phyloP scores from a whole-genome alignment of 2,888 invertebrate genomes.

The Linnaemya vulpina region DNA sequence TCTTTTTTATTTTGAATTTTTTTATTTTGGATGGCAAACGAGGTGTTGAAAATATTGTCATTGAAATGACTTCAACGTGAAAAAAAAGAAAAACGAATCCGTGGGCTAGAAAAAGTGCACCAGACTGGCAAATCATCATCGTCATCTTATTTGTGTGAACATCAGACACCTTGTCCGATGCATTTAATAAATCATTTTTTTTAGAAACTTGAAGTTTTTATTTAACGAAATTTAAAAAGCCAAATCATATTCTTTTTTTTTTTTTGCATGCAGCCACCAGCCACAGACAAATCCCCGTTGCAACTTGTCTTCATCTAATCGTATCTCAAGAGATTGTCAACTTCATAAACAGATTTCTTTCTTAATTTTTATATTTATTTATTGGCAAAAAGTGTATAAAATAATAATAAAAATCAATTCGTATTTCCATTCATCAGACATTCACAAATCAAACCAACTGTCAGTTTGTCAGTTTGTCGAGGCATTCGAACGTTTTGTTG shows the following conservation, averaged over 20 bases:
- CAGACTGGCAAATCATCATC: conserved; percentile 54
- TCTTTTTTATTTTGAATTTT: background rate
- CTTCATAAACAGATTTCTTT: conserved; percentile 52
- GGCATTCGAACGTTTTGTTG: conserved; percentile 51
- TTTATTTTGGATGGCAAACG: background rate
- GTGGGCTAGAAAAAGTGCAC: conserved; percentile 44
- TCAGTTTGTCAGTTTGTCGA: conserved; percentile 45
- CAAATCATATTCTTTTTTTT: conserved; percentile 1
- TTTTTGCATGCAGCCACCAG: background rate
- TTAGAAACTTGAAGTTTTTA: conserved; percentile 28
- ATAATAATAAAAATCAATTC: background rate
- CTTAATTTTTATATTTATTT: conserved; percentile 18
- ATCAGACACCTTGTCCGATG: conserved; percentile 52
- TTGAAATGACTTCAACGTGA: conserved; percentile 30
- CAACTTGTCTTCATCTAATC: conserved; percentile 57
- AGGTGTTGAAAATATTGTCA: conserved; percentile 61
- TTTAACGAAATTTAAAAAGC: conserved; percentile 14
- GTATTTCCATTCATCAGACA: conserved; percentile 38
- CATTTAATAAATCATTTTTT: conserved; percentile 63
- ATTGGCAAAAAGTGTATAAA: background rate
- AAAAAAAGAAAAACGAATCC: conserved; percentile 17
- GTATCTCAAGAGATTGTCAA: conserved; percentile 45
- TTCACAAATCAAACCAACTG: conserved; percentile 63
- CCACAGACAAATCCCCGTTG: conserved; percentile 29
- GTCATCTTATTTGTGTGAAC: conserved; percentile 42